Evolutionary conservation across 2,888 invertebrate genomes (phyloP), one percentile per base, ranked within the genome.

Genomic region (Auanema sp.): DNA sequence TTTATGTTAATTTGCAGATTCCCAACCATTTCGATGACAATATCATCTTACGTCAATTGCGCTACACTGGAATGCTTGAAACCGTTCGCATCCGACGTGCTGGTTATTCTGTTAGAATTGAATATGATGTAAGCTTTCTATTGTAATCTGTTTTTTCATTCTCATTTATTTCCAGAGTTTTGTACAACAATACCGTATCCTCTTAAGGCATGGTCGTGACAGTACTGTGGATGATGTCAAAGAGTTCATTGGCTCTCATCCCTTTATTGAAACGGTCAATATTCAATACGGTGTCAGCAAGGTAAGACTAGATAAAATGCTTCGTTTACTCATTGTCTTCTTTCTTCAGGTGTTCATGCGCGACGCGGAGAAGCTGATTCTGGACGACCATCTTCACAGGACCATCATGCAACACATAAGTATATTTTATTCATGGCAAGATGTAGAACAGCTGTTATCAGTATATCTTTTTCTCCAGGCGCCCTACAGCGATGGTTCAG

Each of bases 21-120:
- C 90, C 95, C 0, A 93, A 93, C 84, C 90, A 90, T 74, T 95
- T 95, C 85, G 93, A 94, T 84, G 92, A 94, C 79, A 92, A 92
- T 69, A 92, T 93, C 0, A 93, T 95, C 10, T 90, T 93, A 80
- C 88, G 93, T 57, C 91, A 92, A 84, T 87, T 96, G 64, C 88
- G 94, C 11, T 96, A 96, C 85, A 95, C 95, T 0, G 96, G 96
- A 67, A 96, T 95, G 95, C 84, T 96, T 79, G 95, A 95, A 84
- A 96, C 95, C 0, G 95, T 95, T 14, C 88, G 93, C 76, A 95
- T 96, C 70, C 87, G 95, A 56, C 92, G 93, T 83, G 93, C 94
- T 1, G 95, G 95, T 1, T 96, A 94, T 86, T 93, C 93, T 85
- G 93, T 95, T 67, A 88, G 95, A 42, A 88, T 95, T 42, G 91